phyloP scores from a whole-genome alignment of 1,140 invertebrate species.

The Drosophila albomicans region DNA sequence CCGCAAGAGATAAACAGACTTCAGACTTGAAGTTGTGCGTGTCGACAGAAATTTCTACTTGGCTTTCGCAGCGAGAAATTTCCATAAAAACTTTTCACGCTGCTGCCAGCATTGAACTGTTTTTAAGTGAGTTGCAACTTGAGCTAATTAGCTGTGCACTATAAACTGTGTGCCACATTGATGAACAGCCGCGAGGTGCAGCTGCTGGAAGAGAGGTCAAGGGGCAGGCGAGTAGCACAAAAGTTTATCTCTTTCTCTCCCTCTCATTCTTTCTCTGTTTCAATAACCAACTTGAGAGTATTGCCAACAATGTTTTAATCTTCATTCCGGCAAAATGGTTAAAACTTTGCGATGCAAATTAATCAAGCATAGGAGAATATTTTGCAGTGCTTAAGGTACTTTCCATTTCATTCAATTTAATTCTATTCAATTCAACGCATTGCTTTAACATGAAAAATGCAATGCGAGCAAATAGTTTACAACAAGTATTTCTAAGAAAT shows the following conservation, averaged over 20 bases:
- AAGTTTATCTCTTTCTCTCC: background rate
- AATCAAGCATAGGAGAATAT: background rate
- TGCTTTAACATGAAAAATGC: too few species aligned
- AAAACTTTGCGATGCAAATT: background rate
- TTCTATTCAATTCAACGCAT: background rate
- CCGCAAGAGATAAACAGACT: slow-evolving; percentile 18
- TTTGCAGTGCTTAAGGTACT: background rate
- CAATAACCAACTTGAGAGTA: background rate
- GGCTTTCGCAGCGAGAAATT: background rate
- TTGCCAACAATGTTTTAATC: slow-evolving; percentile 5
- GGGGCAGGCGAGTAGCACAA: background rate
- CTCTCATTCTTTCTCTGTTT: background rate
- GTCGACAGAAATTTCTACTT: slow-evolving; percentile 12
- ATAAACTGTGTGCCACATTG: slow-evolving; percentile 29
- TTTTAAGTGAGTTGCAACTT: slow-evolving; percentile 12
- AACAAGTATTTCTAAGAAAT: too few species aligned
- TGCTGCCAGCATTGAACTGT: background rate
- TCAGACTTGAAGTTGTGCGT: slow-evolving; percentile 26
- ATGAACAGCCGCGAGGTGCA: slow-evolving; percentile 7
- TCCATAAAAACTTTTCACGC: slow-evolving; percentile 8
- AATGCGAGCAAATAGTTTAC: too few species aligned
- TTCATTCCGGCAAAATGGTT: background rate
- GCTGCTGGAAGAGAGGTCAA: background rate
- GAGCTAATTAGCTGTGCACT: slow-evolving; percentile 43
- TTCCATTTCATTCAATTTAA: background rate